Percentiles rank a stretch among this genome's conserved stretches.
Conservation (phyloP, 2,113 vertebrate genomes). For the Lonchura striata region DNA sequence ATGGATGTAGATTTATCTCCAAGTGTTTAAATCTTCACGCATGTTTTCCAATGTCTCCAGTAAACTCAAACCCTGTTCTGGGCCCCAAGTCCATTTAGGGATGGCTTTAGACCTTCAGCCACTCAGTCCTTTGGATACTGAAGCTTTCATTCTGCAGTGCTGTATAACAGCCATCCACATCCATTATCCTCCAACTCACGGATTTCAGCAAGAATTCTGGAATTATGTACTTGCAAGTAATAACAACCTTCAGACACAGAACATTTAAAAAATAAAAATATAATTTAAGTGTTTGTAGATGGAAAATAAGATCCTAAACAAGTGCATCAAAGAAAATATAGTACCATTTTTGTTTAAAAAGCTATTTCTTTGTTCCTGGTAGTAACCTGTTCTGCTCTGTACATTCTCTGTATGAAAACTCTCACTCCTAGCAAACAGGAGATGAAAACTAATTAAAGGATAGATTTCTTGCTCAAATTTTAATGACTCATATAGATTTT, state of each 20-base stretch:
- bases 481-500: slow-evolving; percentile 1
- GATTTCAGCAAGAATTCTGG: background rate
- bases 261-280: background rate
- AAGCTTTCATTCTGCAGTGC: background rate
- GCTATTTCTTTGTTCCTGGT: background rate
- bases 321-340: background rate
- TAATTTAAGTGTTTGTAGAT: background rate
- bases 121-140: background rate
- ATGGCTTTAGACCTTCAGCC: background rate
- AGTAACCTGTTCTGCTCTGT: background rate
- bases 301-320: background rate
- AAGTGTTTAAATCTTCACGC: background rate
- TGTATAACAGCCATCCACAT: background rate
- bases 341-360: background rate
- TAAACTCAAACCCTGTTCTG: background rate
- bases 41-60: background rate
- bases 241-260: background rate
- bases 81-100: rapidly evolving
- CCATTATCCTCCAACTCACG: background rate
- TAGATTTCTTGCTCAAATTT: background rate
- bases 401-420: background rate
- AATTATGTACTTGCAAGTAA: background rate
- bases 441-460: background rate
- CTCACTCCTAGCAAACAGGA: background rate
- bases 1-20: background rate